Evolutionary conservation across 2,888 invertebrate genomes (phyloP).

Genomic region (Tiliacea citrago): DNA sequence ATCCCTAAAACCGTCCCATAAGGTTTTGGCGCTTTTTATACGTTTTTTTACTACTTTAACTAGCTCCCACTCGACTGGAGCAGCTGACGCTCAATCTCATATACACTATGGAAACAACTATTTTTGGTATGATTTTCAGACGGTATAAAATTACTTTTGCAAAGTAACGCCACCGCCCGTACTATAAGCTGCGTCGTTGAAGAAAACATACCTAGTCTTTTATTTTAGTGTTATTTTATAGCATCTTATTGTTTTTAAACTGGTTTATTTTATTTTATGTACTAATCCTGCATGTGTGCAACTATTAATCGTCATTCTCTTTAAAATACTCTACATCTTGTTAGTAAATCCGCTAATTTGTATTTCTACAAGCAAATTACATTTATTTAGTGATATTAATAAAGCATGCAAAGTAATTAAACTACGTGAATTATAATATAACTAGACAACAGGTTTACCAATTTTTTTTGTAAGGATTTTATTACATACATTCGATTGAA

Average conservation of each 20-base stretch:
- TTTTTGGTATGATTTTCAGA: not conserved
- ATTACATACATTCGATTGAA: not conserved
- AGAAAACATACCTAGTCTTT: not conserved
- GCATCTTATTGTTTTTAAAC: not conserved
- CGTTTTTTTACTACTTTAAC: not conserved
- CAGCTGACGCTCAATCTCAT: no score
- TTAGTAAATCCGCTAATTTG: slow-evolving; percentile 4
- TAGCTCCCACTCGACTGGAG: not conserved
- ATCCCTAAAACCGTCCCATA: not conserved
- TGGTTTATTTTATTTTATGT: not conserved
- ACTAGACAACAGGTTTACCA: not conserved
- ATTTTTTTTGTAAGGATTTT: not conserved
- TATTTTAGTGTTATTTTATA: not conserved
- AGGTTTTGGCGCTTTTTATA: not conserved
- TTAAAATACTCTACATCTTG: not conserved
- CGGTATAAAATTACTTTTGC: not conserved
- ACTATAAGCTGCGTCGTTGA: not conserved
- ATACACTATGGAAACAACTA: not conserved
- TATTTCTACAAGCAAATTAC: slow-evolving; percentile 28
- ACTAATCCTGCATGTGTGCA: not conserved
- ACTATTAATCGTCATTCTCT: no score
- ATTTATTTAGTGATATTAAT: slow-evolving; percentile 36
- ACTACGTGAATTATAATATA: slow-evolving; percentile 1
- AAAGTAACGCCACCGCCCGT: not conserved
- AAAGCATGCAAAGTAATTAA: slow-evolving; percentile 25